Percentiles rank a stretch among this genome's conserved stretches.
These are phyloP conservation scores for Phyllotis vaccarum DNA, from an alignment of 2,797 vertebrate species.

Conservation along the genomic window DNA sequence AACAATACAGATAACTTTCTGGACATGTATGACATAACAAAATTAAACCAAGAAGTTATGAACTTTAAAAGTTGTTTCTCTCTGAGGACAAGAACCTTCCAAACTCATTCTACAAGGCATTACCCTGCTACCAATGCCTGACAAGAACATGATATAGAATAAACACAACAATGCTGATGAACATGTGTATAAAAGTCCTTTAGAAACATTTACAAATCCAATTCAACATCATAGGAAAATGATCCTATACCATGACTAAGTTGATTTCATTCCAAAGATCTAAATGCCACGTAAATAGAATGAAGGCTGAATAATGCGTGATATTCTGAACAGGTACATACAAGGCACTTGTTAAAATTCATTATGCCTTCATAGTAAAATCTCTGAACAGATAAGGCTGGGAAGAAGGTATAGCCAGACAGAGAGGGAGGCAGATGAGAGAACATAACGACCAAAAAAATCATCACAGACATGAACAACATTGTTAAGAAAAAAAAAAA, in stretches of 20 bases:
- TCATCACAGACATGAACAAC: background rate
- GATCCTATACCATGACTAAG: background rate
- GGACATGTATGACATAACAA: background rate
- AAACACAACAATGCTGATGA: background rate
- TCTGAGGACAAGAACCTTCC: background rate
- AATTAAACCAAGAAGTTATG: background rate
- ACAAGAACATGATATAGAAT: background rate
- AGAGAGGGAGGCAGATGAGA: background rate
- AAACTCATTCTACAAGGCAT: background rate
- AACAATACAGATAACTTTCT: background rate
- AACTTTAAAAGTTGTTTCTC: background rate
- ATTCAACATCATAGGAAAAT: background rate
- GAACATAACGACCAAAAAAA: background rate
- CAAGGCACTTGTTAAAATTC: background rate
- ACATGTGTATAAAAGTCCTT: background rate
- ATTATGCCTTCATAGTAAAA: background rate
- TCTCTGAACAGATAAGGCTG: background rate
- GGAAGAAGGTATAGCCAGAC: background rate
- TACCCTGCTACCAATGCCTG: background rate
- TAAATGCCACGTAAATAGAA: conserved; percentile 1
- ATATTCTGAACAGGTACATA: background rate
- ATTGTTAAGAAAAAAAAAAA: background rate
- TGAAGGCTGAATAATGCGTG: background rate
- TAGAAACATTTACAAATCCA: background rate
- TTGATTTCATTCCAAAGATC: background rate